A percentile compares a stretch with the other conserved stretches of the same genome.
phyloP scores from a whole-genome alignment of 2,888 invertebrate species.

The Hirtodrosophila duncani region DNA sequence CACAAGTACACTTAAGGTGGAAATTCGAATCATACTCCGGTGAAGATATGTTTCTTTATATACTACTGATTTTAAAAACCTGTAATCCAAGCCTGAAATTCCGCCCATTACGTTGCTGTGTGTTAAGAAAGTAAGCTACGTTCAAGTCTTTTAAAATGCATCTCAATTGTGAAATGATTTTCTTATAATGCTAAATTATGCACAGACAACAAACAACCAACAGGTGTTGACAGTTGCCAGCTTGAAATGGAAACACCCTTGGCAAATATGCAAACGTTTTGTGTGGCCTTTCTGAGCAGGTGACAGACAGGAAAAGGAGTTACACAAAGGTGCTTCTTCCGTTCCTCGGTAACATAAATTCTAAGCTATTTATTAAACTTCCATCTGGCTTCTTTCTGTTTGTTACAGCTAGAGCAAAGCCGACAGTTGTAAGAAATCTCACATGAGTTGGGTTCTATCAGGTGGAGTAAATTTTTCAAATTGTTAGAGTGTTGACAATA shows the following conservation, averaged over 20 bases:
- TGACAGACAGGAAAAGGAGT: not conserved
- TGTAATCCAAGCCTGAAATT: no score
- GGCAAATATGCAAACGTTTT: no score
- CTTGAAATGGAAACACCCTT: conserved; percentile 6
- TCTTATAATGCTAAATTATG: conserved; percentile 44
- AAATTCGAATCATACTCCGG: no score
- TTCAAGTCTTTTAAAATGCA: no score
- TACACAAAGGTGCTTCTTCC: no score
- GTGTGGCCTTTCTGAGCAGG: conserved; percentile 3
- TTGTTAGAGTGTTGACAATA: conserved; percentile 17
- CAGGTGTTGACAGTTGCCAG: conserved; percentile 45
- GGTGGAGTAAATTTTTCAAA: conserved; percentile 17
- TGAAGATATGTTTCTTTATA: no score
- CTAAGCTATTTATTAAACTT: conserved; percentile 38
- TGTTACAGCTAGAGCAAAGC: conserved; percentile 1
- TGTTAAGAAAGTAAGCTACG: no score
- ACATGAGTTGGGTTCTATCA: not conserved
- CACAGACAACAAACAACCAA: conserved; percentile 51
- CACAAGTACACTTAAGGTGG: no score
- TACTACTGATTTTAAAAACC: no score
- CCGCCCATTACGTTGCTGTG: no score
- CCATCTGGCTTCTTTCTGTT: conserved; percentile 22
- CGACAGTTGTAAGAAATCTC: not conserved
- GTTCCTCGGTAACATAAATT: conserved; percentile 44
- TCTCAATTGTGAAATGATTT: conserved; percentile 31